Base-by-base conservation (phyloP, 2,888 invertebrate genomes). In the Bellardia bayeri region DNA sequence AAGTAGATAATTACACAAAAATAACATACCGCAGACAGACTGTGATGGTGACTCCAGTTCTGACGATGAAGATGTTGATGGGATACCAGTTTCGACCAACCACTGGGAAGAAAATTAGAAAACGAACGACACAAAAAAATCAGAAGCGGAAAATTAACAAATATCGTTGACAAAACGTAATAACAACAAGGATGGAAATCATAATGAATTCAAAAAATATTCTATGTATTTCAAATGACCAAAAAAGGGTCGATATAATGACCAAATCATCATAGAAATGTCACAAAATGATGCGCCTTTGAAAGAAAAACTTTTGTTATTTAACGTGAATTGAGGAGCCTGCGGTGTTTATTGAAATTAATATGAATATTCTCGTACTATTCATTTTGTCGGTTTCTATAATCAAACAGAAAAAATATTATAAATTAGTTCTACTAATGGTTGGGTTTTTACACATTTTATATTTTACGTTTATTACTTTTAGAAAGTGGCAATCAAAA, bases 131-230 rank as follows among this genome's bases (percentile, higher is more conserved):
- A 56, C 37, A 74, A 79, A 82, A 79, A 92, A 93, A 90, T 91
- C 92, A 92, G 92, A 91, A 93, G 92, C 93, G 93, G 93, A 93
- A 93, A 93, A 93, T 93, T 93, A 93, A 93, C 91, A 86, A 82
- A 83, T 79, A 82, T 78, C 71, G 51, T 82, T 72, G 71, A 87
- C 64, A 83, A 81, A 80, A 80, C 11, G 85, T 66, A 69, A 45
- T 54, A 58, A 82, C 61, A 56, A 76, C 30, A 49, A 42, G 40
- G 6, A 63, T 58, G 23, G 61, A 78, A 71, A 64, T 74, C 49
- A 56, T 58, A 75, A 78, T 42, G 66, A 72, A 40, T 49, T 30
- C 9, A 58, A 51, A 56, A 74, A 74, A 54, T 33, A 3, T n/a
- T 49, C 23, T 42, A 13, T 33, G 16, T 54, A 68, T 74, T 82